Conservation (phyloP, 2,888 invertebrate species). For the Leptothorax acervorum region DNA sequence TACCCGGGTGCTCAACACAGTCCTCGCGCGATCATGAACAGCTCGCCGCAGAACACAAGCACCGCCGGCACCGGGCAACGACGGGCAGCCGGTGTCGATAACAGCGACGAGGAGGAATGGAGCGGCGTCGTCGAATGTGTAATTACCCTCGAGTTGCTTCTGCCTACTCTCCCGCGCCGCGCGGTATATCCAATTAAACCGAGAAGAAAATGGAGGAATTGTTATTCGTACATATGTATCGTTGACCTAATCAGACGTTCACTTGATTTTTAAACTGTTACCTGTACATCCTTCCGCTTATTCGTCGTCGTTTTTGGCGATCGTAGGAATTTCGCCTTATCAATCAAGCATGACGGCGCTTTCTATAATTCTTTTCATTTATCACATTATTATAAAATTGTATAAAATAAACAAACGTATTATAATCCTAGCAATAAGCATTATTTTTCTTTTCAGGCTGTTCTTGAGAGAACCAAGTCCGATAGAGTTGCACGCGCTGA, state of each 20-base stretch:
- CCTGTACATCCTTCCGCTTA: background rate
- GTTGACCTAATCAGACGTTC: background rate
- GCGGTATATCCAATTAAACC: background rate
- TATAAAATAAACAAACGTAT: background rate
- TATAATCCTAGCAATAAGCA: background rate
- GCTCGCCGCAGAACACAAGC: constrained; percentile 80
- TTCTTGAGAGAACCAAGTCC: constrained; percentile 90
- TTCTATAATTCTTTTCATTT: background rate
- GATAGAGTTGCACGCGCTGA: constrained; percentile 92
- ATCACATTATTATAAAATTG: background rate
- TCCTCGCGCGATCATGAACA: constrained; percentile 77
- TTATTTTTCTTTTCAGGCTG: constrained; percentile 86
- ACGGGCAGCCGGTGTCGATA: constrained; percentile 77
- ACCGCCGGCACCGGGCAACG: constrained; percentile 69
- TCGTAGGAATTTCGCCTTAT: background rate
- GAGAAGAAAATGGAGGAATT: background rate
- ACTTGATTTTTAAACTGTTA: background rate
- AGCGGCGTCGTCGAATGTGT: constrained; percentile 85
- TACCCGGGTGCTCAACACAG: background rate
- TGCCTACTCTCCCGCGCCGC: background rate
- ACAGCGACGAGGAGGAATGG: constrained; percentile 85
- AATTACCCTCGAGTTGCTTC: constrained; percentile 60
- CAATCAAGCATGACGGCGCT: background rate
- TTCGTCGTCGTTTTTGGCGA: background rate
- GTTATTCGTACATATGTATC: background rate